Percentiles rank a stretch among this genome's conserved stretches.
phyloP scores from a whole-genome alignment of 1,140 invertebrate species.

The Calycopis cecrops region DNA sequence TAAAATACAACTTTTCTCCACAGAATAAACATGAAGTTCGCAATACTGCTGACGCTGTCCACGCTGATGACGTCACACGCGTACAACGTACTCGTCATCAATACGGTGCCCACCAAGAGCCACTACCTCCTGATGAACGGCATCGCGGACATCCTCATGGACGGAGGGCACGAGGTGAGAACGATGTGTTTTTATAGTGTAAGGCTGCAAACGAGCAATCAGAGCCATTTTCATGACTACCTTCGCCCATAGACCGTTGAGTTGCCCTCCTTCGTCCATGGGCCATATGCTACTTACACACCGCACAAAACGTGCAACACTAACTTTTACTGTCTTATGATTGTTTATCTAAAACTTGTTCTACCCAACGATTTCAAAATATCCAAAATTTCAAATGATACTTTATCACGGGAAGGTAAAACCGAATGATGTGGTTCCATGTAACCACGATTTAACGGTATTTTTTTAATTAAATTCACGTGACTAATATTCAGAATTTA shows the following conservation, averaged over 20 bases:
- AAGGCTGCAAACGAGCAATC: too few species aligned
- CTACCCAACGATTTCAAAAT: background rate
- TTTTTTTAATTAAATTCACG: too few species aligned
- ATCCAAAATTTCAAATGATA: background rate
- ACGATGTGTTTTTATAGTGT: conserved; percentile 7
- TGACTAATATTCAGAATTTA: too few species aligned
- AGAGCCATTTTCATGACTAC: too few species aligned
- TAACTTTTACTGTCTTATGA: too few species aligned
- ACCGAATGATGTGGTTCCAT: too few species aligned
- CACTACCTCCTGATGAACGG: conserved; percentile 48
- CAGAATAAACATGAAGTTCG: conserved; percentile 7
- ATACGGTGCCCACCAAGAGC: conserved; percentile 44
- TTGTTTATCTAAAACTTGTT: background rate
- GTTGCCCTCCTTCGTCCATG: background rate
- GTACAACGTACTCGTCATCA: conserved; percentile 48
- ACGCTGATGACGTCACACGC: conserved; percentile 11
- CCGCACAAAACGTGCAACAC: conserved; percentile 17
- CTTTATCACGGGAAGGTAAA: too few species aligned
- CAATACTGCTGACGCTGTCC: conserved; percentile 2
- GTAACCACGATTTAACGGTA: too few species aligned
- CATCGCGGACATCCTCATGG: conserved; percentile 41
- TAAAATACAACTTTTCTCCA: conserved; percentile 5
- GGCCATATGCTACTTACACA: too few species aligned
- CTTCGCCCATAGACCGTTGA: background rate
- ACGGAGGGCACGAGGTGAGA: conserved; percentile 53